These are phyloP conservation scores for Drepana arcuata DNA, from an alignment of 1,140 invertebrate genomes.

Conservation along the genomic window DNA sequence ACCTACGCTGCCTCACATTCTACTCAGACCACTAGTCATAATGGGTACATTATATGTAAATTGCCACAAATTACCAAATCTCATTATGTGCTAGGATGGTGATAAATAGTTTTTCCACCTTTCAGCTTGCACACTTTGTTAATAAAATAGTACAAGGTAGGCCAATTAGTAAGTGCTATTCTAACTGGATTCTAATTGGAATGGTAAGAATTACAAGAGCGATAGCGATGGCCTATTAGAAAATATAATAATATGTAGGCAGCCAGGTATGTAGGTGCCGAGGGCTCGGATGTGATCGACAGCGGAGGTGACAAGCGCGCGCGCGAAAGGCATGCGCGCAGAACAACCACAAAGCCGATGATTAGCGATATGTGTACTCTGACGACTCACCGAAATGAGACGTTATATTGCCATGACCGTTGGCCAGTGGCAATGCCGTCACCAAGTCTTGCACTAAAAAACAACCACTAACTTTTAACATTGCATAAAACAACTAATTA, in stretches of 20 bases:
- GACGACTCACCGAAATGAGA: conserved; percentile 70
- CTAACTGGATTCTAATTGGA: conserved; percentile 8
- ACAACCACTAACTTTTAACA: conserved; percentile 68
- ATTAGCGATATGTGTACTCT: conserved; percentile 46
- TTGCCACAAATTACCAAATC: no score
- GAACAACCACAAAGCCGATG: conserved; percentile 68
- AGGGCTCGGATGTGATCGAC: conserved; percentile 21
- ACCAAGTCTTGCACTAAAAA: conserved; percentile 73
- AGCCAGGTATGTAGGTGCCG: no score
- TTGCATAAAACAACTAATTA: conserved; percentile 48
- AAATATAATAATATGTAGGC: no score
- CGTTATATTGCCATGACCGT: conserved; percentile 69
- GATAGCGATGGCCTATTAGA: no score
- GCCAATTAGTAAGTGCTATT: neutral
- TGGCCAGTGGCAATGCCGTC: conserved; percentile 71
- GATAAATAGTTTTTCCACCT: no score
- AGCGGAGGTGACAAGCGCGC: conserved; percentile 40
- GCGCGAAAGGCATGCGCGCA: conserved; percentile 59
- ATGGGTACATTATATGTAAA: no score
- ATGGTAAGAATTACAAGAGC: conserved; percentile 2
- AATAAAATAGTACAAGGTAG: conserved; percentile 1
- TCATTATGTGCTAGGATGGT: no score
- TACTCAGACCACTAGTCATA: no score
- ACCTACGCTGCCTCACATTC: conserved; percentile 40
- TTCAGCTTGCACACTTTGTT: no score